phyloP scores from a whole-genome alignment of 2,113 vertebrate species.

The Prochilodus magdalenae region DNA sequence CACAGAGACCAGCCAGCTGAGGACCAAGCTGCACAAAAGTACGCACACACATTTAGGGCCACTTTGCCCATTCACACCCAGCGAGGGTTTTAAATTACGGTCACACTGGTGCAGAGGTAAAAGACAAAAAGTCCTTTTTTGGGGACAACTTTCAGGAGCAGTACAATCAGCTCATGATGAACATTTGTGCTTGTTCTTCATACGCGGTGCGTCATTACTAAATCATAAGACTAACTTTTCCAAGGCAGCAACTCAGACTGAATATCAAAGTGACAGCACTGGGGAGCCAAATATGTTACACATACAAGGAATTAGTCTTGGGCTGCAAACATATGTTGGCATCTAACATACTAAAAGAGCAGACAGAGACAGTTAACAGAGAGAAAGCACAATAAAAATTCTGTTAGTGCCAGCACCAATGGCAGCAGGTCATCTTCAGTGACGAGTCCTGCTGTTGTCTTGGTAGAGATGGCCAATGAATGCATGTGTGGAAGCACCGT shows the following conservation, averaged over 20 bases:
- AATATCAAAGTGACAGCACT: slow-evolving; percentile 58
- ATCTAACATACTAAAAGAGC: no score
- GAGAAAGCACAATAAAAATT: no score
- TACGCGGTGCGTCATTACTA: neutral
- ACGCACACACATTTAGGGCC: slow-evolving; percentile 48
- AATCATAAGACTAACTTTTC: slow-evolving; percentile 31
- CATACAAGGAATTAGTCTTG: no score
- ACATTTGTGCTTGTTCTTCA: slow-evolving; percentile 5
- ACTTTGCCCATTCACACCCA: slow-evolving; percentile 1
- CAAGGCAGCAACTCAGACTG: slow-evolving; percentile 52
- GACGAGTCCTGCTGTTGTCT: no score
- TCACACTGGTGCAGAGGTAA: slow-evolving; percentile 62
- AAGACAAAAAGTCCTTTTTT: slow-evolving; percentile 39
- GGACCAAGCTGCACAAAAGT: slow-evolving; percentile 57
- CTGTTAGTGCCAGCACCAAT: no score
- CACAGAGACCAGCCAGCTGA: slow-evolving; percentile 55
- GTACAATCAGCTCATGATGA: neutral
- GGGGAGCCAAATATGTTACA: no score
- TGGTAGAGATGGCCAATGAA: no score
- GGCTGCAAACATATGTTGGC: no score
- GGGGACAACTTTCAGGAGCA: neutral
- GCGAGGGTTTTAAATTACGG: slow-evolving; percentile 64
- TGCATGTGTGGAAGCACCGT: no score
- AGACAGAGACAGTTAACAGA: no score
- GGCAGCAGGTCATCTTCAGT: no score